Evolutionary conservation across 2,113 vertebrate species (phyloP).

Genomic region (Coptodon bakossiorum): DNA sequence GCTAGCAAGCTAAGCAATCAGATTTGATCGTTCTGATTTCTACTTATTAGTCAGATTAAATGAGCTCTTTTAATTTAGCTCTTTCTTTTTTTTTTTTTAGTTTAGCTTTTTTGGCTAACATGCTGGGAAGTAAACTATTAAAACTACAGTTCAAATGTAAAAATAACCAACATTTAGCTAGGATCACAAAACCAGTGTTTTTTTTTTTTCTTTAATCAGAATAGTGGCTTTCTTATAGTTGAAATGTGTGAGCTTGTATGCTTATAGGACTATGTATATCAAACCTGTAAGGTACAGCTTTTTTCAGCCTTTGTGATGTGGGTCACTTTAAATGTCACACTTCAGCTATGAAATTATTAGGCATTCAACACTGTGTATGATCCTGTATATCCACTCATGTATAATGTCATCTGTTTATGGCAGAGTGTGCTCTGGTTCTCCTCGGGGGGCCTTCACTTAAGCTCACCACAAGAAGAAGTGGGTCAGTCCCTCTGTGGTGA

Average conservation of each 20-base stretch:
- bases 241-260: not conserved
- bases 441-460: not conserved
- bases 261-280: not conserved
- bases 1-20: not conserved
- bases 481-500: constrained; percentile 42
- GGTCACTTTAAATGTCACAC: not conserved
- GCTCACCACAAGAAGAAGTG: constrained; percentile 47
- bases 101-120: not conserved
- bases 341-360: constrained; percentile 20
- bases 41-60: not conserved
- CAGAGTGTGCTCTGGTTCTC: not conserved
- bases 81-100: not conserved
- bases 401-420: not conserved
- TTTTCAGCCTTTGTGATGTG: not conserved
- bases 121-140: not conserved
- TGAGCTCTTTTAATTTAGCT: not conserved
- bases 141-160: not conserved
- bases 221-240: not conserved
- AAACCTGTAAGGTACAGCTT: not conserved
- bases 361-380: constrained; percentile 25
- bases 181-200: not conserved
- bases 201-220: not conserved
- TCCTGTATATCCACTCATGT: not conserved
- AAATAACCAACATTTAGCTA: not conserved
- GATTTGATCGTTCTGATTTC: not conserved